These are phyloP conservation scores for Hestina assimilis DNA, from an alignment of 1,140 invertebrate genomes.

Conservation along the genomic window DNA sequence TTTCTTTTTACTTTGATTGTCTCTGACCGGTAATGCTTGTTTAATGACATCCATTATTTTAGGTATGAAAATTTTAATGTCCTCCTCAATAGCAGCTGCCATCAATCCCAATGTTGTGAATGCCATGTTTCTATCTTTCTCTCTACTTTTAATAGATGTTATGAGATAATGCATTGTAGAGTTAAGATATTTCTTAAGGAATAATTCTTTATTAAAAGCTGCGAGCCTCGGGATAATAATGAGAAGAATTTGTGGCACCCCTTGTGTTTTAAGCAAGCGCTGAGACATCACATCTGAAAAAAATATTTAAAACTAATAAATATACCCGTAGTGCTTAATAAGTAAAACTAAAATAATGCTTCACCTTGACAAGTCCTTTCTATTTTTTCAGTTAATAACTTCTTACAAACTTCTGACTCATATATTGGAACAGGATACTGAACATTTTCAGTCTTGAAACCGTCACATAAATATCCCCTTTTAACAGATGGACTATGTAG, in stretches of 20 bases:
- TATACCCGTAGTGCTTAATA: not conserved
- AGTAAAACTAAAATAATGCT: not conserved
- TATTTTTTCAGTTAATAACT: slow-evolving; percentile 91
- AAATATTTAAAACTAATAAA: slow-evolving; percentile 12
- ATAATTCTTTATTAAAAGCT: slow-evolving; percentile 92
- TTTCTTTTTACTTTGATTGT: slow-evolving; percentile 85
- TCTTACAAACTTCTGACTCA: slow-evolving; percentile 93
- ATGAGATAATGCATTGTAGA: slow-evolving; percentile 90
- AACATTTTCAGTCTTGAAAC: slow-evolving; percentile 69
- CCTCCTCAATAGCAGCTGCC: slow-evolving; percentile 91
- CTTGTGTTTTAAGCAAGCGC: slow-evolving; percentile 84
- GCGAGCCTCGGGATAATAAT: slow-evolving; percentile 95
- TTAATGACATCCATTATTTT: slow-evolving; percentile 94
- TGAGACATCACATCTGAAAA: slow-evolving; percentile 87
- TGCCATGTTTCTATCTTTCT: slow-evolving; percentile 90
- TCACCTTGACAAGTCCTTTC: slow-evolving; percentile 86
- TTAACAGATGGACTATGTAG: slow-evolving; percentile 80
- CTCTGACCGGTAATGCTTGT: slow-evolving; percentile 88
- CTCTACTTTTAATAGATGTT: slow-evolving; percentile 85
- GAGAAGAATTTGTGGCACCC: slow-evolving; percentile 93
- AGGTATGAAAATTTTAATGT: slow-evolving; percentile 89
- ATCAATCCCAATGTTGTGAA: slow-evolving; percentile 95
- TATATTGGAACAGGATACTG: slow-evolving; percentile 80
- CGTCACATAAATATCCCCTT: slow-evolving; percentile 76
- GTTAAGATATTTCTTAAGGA: slow-evolving; percentile 87